Conservation (phyloP, 2,888 invertebrate species). For the Euplexia lucipara region DNA sequence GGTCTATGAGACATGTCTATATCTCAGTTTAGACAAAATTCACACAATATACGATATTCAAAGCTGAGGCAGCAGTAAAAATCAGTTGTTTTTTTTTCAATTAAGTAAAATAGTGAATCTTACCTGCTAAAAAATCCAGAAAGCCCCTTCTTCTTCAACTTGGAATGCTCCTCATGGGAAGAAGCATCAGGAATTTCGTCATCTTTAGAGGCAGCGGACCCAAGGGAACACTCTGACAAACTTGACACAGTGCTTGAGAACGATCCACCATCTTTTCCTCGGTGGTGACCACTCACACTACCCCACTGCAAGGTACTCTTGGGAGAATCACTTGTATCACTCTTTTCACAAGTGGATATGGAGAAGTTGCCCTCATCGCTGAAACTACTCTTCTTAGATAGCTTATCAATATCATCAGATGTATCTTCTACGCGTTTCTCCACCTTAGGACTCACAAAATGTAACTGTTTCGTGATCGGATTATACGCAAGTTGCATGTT, state of each 20-base stretch:
- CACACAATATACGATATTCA: too few species aligned
- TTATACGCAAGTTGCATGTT: constrained; percentile 94
- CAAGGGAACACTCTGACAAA: constrained; percentile 93
- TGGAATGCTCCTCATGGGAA: constrained; percentile 78
- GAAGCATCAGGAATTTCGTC: constrained; percentile 80
- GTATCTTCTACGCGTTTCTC: constrained; percentile 79
- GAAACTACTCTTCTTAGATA: constrained; percentile 89
- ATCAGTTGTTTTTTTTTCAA: background rate
- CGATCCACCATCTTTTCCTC: constrained; percentile 91
- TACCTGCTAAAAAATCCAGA: constrained; percentile 92
- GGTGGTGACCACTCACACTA: constrained; percentile 87
- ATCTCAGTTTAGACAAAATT: too few species aligned
- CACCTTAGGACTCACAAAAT: constrained; percentile 90
- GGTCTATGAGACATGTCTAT: too few species aligned
- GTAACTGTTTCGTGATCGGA: constrained; percentile 94
- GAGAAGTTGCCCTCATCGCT: constrained; percentile 90
- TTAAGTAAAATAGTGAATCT: constrained; percentile 53
- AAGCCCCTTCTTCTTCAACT: constrained; percentile 91
- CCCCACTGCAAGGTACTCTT: constrained; percentile 89
- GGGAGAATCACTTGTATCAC: constrained; percentile 89
- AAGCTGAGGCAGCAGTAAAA: too few species aligned
- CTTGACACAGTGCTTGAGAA: constrained; percentile 94
- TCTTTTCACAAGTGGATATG: constrained; percentile 88
- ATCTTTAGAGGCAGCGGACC: constrained; percentile 90
- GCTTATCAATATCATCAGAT: constrained; percentile 83